Evolutionary conservation across 2,113 vertebrate genomes (phyloP).

Genomic region (Conger conger): DNA sequence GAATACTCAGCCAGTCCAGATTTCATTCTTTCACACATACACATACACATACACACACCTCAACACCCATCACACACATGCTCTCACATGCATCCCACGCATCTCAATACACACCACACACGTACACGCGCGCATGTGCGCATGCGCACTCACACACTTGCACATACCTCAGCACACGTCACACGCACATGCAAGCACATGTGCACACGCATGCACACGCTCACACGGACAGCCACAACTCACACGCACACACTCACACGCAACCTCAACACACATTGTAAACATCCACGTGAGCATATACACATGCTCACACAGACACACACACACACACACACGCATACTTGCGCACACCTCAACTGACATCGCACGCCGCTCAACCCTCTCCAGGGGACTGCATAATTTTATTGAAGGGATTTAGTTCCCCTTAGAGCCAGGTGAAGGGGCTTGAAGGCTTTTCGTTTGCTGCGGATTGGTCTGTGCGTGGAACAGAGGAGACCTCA

Average conservation of each 20-base stretch:
- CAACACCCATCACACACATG: conserved; percentile 13
- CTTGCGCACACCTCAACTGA: not conserved
- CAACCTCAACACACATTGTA: too few species aligned
- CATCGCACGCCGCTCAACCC: too few species aligned
- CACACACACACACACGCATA: not conserved
- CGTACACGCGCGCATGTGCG: conserved; percentile 1
- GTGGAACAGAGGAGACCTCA: not conserved
- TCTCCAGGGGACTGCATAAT: not conserved
- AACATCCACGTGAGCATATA: too few species aligned
- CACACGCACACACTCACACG: conserved; percentile 10
- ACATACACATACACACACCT: not conserved
- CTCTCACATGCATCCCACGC: conserved; percentile 47
- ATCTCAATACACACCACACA: not conserved
- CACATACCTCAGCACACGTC: conserved; percentile 47
- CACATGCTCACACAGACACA: not conserved
- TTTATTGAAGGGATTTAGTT: not conserved
- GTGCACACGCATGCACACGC: not conserved
- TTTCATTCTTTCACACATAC: not conserved
- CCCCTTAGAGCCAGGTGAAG: not conserved
- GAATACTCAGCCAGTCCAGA: not conserved
- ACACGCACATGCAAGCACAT: not conserved
- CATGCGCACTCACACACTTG: conserved; percentile 12
- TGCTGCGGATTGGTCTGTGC: not conserved
- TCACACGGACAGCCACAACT: conserved; percentile 35
- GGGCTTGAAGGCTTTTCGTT: not conserved